Percentiles rank a stretch among this genome's conserved stretches.
These are phyloP conservation scores for Pocillopora meandrina DNA, from an alignment of 92 coral and sea anemone genomes.

Conservation along the genomic window DNA sequence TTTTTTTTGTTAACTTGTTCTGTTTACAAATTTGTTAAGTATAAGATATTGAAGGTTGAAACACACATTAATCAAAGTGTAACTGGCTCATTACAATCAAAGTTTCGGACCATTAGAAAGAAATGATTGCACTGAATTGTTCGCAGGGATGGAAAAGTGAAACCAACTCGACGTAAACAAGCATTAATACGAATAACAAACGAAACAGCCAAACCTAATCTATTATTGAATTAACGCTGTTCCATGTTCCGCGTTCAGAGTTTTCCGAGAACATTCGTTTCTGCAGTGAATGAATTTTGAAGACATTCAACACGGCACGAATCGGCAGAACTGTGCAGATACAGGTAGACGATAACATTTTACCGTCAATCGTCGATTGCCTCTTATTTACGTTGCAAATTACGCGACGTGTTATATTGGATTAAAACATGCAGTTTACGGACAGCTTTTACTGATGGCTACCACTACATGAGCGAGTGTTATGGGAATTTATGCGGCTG, in stretches of 20 bases:
- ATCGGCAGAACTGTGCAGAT: too few species aligned
- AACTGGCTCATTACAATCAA: neutral
- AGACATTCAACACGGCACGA: too few species aligned
- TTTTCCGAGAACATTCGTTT: neutral
- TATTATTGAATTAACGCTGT: slow-evolving; percentile 1
- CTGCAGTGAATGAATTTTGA: neutral
- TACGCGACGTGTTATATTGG: too few species aligned
- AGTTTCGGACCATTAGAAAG: neutral
- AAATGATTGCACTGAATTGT: neutral
- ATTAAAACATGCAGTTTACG: too few species aligned
- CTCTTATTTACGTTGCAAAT: too few species aligned
- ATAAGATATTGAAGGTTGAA: neutral
- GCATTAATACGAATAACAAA: neutral
- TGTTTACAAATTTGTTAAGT: too few species aligned
- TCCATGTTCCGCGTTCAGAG: neutral
- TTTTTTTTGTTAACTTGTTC: too few species aligned
- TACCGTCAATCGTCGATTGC: too few species aligned
- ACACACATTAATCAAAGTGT: neutral
- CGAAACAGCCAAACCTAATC: neutral
- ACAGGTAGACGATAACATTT: too few species aligned
- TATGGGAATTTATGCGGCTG: neutral
- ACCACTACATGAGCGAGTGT: too few species aligned
- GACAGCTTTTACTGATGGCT: too few species aligned
- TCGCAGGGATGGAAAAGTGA: neutral
- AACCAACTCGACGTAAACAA: neutral